Base-by-base conservation (phyloP, 2,797 vertebrate genomes). In the Sebastes taczanowskii region DNA sequence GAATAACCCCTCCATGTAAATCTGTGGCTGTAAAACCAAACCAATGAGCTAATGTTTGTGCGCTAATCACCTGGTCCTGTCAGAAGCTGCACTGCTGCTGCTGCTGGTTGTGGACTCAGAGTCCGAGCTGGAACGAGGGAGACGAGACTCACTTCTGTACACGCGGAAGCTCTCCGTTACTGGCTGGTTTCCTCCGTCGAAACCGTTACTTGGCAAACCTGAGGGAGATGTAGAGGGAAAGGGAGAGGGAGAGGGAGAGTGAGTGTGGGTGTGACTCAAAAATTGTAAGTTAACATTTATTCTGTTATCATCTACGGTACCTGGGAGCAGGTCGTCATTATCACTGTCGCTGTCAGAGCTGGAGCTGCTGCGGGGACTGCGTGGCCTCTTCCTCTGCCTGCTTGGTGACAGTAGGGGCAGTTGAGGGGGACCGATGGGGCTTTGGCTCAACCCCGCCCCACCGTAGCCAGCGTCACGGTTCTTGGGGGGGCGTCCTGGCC, bases 131-230 rank as follows among this genome's bases (percentile, higher is more conserved):
- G 98, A 99, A 5, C 98, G 97, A 16, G 98, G 99, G 23, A 99
- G 97, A 67, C 96, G 99, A 86, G 97, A 95, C 91, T 99, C 98
- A 0, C 96, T 99, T 46, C 99, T 96, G 94, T 99, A 99, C 38
- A 99, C 98, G 13, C 97, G 95, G 95, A 99, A 99, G 89, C 99
- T 99, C 93, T 99, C 98, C 0, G 98, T 99, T 63, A 99, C 98
- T 0, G 98, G 98, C 93, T 99, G 98, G 93, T 91, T 98, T 82
- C 97, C 96, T 0, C 97, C 94, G 84, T 97, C 97, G 85, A 99
- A 99, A 77, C 99, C 98, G 22, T 99, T 99, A 75, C 96, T 97
- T 49, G 97, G 97, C 80, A 99, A 95, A 90, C 97, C 99, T 99
- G 93, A 23, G 55, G 29, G 13, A 1, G 22, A 62, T 2, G 11